Evolutionary conservation across 2,113 vertebrate genomes (phyloP).

Genomic region (Ondatra zibethicus): DNA sequence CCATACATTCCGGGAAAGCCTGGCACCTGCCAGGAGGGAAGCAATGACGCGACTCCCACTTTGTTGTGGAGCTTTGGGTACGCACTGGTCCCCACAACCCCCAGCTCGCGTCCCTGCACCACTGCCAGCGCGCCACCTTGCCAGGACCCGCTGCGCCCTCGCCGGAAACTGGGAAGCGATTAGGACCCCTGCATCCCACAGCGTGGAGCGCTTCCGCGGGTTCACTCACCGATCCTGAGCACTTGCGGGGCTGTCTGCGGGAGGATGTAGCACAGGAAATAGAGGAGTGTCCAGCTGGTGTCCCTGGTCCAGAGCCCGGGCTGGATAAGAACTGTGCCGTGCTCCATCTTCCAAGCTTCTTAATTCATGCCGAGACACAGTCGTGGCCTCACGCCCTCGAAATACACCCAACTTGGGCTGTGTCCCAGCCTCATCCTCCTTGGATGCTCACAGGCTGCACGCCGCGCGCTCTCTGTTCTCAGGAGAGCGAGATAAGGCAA

Average conservation of each 20-base stretch:
- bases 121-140: not conserved
- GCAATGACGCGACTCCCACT: not conserved
- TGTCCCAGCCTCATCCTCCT: constrained; percentile 82
- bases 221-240: constrained; percentile 94
- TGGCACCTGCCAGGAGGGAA: not conserved
- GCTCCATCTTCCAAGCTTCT: constrained; percentile 82
- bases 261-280: constrained; percentile 90
- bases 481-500: not conserved
- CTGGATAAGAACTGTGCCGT: constrained; percentile 82
- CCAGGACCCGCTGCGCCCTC: not conserved
- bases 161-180: not conserved
- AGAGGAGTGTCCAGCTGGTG: constrained; percentile 87
- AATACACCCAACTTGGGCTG: constrained; percentile 53
- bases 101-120: not conserved
- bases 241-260: constrained; percentile 93
- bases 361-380: constrained; percentile 85
- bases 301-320: constrained; percentile 87
- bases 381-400: constrained; percentile 66
- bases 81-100: not conserved
- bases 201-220: not conserved
- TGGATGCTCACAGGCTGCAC: constrained; percentile 76
- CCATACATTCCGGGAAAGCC: not conserved
- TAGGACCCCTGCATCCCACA: not conserved
- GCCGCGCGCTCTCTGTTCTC: constrained; percentile 36
- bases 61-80: not conserved